A percentile compares a stretch with the other conserved stretches of the same genome.
Evolutionary conservation across 2,797 vertebrate species (phyloP).

Genomic region (Pangasius mekongensis): DNA sequence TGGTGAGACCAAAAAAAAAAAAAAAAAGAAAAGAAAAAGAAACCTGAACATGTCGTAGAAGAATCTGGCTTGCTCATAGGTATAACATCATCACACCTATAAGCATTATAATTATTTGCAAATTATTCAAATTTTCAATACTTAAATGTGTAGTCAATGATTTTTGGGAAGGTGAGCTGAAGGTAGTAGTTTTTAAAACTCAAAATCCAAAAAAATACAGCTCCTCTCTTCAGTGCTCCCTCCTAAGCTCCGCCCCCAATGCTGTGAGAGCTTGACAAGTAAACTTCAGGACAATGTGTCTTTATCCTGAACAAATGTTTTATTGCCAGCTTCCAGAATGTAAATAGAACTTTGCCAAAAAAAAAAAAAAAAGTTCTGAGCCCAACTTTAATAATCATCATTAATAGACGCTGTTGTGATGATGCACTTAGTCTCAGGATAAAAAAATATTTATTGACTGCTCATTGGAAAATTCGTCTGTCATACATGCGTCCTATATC

Average conservation of each 20-base stretch:
- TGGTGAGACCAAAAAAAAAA: background rate
- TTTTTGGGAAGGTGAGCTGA: background rate
- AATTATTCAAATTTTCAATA: background rate
- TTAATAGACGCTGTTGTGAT: background rate
- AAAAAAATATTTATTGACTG: too few relatives aligned
- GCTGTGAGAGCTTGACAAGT: background rate
- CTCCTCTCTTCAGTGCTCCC: background rate
- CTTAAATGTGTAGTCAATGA: too few relatives aligned
- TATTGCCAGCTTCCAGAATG: background rate
- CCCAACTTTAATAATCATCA: background rate
- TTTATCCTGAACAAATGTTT: background rate
- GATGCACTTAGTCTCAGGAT: background rate
- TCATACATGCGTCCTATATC: background rate
- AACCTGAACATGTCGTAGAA: background rate
- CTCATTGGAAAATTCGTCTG: background rate
- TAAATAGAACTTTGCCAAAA: background rate
- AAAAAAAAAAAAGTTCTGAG: background rate
- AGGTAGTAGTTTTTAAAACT: background rate
- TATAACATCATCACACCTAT: background rate
- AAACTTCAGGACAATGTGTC: background rate
- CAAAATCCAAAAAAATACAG: background rate
- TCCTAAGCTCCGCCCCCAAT: background rate
- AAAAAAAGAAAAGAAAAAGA: background rate
- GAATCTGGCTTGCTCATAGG: background rate
- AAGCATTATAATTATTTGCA: background rate